phyloP scores from a whole-genome alignment of 2,888 invertebrate genomes.

The Lasius platythorax region DNA sequence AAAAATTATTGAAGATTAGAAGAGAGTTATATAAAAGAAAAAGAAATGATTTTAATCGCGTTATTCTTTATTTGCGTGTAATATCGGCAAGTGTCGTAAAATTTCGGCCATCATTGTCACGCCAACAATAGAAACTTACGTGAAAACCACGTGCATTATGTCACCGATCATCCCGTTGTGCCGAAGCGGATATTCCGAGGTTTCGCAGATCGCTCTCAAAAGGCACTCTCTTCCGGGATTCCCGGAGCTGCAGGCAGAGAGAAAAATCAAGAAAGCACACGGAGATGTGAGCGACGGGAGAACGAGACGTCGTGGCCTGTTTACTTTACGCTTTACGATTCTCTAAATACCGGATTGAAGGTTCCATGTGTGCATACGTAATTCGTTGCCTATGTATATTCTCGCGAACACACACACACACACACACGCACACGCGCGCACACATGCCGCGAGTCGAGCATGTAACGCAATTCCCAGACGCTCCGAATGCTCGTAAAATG shows the following conservation, averaged over 20 bases:
- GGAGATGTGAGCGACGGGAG: neutral
- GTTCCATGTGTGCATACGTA: constrained; percentile 48
- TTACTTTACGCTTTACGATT: constrained; percentile 54
- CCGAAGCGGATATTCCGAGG: constrained; percentile 90
- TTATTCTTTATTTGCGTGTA: neutral
- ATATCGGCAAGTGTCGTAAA: neutral
- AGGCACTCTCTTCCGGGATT: constrained; percentile 88
- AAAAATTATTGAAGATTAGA: neutral
- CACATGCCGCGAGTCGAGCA: neutral
- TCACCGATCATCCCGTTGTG: constrained; percentile 91
- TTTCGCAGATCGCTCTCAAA: constrained; percentile 92
- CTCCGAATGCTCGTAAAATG: constrained; percentile 41
- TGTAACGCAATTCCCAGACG: constrained; percentile 46
- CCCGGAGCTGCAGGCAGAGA: constrained; percentile 65
- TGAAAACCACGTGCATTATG: constrained; percentile 91
- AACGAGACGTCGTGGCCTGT: constrained; percentile 41
- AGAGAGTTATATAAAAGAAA: neutral
- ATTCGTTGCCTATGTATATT: constrained; percentile 47
- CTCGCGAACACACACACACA: neutral
- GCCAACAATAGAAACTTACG: constrained; percentile 83
- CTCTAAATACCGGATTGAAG: constrained; percentile 57
- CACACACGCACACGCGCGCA: neutral
- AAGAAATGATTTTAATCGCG: constrained; percentile 3
- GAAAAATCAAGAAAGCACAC: constrained; percentile 43
- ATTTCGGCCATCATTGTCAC: neutral